Evolutionary conservation across 2,888 invertebrate species (phyloP).

Genomic region (Clepsis dumicolana): DNA sequence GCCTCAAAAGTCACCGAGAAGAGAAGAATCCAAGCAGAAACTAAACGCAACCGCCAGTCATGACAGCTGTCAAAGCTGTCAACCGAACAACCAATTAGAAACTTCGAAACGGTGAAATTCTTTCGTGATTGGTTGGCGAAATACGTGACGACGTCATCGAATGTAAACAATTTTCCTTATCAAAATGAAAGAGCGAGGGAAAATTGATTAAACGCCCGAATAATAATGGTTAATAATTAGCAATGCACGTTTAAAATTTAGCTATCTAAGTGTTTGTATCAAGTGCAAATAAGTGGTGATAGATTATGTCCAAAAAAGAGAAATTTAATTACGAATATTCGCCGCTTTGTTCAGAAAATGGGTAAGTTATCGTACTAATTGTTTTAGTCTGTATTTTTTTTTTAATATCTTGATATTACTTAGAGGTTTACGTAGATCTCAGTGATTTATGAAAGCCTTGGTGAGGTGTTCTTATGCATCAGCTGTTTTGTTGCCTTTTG

Average conservation of each 20-base stretch:
- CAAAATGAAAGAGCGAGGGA: conserved; percentile 14
- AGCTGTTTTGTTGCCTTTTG: too few relatives aligned
- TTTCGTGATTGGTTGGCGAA: conserved; percentile 2
- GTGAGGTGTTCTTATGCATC: too few relatives aligned
- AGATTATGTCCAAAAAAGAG: conserved; percentile 49
- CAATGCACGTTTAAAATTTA: background rate
- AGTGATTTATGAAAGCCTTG: too few relatives aligned
- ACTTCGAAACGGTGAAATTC: background rate
- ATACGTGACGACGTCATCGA: background rate
- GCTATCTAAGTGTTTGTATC: background rate
- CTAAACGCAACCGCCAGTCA: conserved; percentile 15
- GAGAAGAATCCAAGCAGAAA: background rate
- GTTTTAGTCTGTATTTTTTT: background rate
- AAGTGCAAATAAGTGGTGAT: conserved; percentile 21
- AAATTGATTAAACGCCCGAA: conserved; percentile 1
- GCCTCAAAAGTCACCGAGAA: too few relatives aligned
- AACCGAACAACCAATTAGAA: conserved; percentile 2
- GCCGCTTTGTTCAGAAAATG: conserved; percentile 58
- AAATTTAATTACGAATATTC: conserved; percentile 61
- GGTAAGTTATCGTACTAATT: conserved; percentile 54
- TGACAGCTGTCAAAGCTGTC: background rate
- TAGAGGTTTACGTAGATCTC: too few relatives aligned
- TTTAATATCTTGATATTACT: background rate
- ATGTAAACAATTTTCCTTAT: conserved; percentile 11
- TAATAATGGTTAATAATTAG: background rate